Evolutionary conservation across 2,113 vertebrate genomes (phyloP), one percentile per base, ranked within the genome.

Genomic region (Apus apus): DNA sequence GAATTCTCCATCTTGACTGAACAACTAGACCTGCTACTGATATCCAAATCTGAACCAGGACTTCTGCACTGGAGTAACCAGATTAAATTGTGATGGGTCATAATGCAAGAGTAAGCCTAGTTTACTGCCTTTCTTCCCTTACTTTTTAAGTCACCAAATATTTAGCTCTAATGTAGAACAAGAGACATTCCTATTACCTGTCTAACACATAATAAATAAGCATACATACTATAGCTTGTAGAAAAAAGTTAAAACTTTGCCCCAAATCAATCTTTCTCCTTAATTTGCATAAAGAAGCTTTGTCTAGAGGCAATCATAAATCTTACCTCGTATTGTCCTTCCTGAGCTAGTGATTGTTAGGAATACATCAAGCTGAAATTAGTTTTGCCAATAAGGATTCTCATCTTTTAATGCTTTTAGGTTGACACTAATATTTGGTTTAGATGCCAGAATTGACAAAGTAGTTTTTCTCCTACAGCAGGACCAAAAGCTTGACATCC

Each of bases 351-450:
- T 50, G 43, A 81, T 68, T 91, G 30, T 58, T 81, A 89, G 76
- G 89, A 89, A 75, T 2, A 1, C 68, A 56, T 85, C 62, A 89
- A 40, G 71, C 61, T 61, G 54, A 21, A 92, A 89, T 93, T 83
- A 92, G 20, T 62, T 83, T 73, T 94, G 9, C n/a, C 51, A 25
- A 51, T 84, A 80, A 84, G 30, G 29, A 71, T 58, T 90, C 40
- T 88, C 53, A 81, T 85, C 9, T 70, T 94, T 91, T 82, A 87
- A 95, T 79, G 75, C 40, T 62, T 92, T 34, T 36, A 87, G 27
- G 15, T 22, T 87, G 50, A 96, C 71, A 79, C 16, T 79, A 67
- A 62, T 88, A 90, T 53, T 87, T 94, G 40, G 11, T 18, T 87
- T 75, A 82, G 58, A 61, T 62, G 74, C 40, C 87, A 89, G 66